Evolutionary conservation across 2,797 vertebrate genomes (phyloP).

Genomic region (Myotis planiceps): DNA sequence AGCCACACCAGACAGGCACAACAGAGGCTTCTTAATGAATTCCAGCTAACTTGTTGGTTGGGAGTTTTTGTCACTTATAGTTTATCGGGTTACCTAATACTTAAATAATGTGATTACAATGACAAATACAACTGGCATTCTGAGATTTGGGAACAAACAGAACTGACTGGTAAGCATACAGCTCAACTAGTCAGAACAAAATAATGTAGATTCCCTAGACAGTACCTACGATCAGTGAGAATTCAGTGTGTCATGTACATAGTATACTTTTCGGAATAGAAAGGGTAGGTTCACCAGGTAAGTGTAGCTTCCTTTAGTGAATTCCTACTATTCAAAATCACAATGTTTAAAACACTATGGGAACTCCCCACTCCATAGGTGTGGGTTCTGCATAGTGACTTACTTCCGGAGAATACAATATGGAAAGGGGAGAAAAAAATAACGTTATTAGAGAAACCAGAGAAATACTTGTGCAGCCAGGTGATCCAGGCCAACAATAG

Average conservation of each 20-base stretch:
- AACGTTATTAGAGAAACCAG: neutral
- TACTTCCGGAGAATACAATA: neutral
- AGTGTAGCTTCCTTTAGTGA: neutral
- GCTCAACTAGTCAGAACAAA: neutral
- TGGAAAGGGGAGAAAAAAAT: neutral
- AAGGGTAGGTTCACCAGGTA: neutral
- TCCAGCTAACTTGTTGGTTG: neutral
- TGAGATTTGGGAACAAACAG: neutral
- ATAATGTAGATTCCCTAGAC: neutral
- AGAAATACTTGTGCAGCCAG: neutral
- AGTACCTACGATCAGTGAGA: neutral
- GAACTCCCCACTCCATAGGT: neutral
- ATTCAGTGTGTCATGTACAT: too few species aligned
- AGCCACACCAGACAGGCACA: too few species aligned
- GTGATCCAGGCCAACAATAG: neutral
- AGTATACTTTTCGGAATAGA: neutral
- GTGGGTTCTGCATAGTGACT: neutral
- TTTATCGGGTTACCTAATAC: neutral
- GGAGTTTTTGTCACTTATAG: neutral
- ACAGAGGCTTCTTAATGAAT: neutral
- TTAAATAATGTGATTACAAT: neutral
- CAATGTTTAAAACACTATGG: neutral
- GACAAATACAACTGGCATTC: neutral
- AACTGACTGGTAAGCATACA: neutral
- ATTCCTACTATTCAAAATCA: neutral